Conservation (phyloP, 2,113 vertebrate species). For the Forbesichthys papilliferus region DNA sequence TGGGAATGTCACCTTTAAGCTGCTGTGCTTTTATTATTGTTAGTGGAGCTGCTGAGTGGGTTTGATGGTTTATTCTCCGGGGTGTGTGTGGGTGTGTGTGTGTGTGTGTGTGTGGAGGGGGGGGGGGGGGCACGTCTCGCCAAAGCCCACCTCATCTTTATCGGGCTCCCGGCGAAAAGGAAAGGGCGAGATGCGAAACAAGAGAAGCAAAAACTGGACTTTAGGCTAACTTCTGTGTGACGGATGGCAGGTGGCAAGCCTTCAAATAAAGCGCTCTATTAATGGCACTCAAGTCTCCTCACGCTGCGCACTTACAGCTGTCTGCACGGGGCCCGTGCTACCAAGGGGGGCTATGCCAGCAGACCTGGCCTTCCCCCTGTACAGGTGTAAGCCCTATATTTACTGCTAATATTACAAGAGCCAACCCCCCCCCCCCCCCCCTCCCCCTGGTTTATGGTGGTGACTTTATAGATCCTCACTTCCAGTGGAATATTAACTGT, state of each 20-base stretch:
- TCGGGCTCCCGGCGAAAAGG: conserved; percentile 74
- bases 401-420: conserved; percentile 77
- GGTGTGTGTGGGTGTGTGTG: conserved; percentile 61
- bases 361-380: conserved; percentile 72
- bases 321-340: conserved; percentile 71
- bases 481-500: conserved; percentile 67
- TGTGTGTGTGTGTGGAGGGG: background rate
- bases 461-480: conserved; percentile 65
- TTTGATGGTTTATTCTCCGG: conserved; percentile 95
- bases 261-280: conserved; percentile 99
- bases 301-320: conserved; percentile 86
- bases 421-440: background rate
- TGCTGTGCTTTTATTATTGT: conserved; percentile 99
- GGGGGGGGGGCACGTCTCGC: background rate
- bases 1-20: conserved; percentile 99
- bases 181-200: conserved; percentile 45
- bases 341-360: conserved; percentile 46
- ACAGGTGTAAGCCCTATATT: conserved; percentile 93
- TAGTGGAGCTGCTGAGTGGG: conserved; percentile 95
- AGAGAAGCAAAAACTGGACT: conserved; percentile 64
- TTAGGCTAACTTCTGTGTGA: conserved; percentile 85
- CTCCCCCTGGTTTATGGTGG: conserved; percentile 57
- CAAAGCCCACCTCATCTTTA: conserved; percentile 82
- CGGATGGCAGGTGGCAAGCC: conserved; percentile 94
- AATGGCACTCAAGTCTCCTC: conserved; percentile 84